Evolutionary conservation across 2,888 invertebrate genomes (phyloP).

Genomic region (Coelogynopora nodosa): DNA sequence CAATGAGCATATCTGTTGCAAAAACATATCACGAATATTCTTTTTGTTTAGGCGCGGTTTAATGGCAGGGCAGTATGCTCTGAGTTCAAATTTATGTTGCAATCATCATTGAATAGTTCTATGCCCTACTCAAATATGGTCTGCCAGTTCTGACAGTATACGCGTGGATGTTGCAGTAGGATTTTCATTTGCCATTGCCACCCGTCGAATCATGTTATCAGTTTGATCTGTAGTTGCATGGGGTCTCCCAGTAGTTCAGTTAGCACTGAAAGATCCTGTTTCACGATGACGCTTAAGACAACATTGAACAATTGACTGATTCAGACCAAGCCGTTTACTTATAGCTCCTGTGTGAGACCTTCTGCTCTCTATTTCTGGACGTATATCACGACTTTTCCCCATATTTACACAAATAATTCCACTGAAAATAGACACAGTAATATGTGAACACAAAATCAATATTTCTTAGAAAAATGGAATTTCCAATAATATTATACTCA

Average conservation of each 20-base stretch:
- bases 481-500: not conserved
- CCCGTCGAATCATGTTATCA: not conserved
- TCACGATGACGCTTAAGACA: not conserved
- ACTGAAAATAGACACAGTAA: not conserved
- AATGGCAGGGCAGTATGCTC: not conserved
- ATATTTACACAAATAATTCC: not conserved
- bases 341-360: not conserved
- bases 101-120: not conserved
- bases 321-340: not conserved
- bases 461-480: not conserved
- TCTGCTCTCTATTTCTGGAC: not conserved
- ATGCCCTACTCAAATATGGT: not conserved
- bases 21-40: not conserved
- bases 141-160: not conserved
- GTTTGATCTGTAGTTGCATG: not conserved
- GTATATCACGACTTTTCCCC: not conserved
- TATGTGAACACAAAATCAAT: not conserved
- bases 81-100: not conserved
- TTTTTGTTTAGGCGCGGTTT: not conserved
- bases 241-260: not conserved
- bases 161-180: not conserved
- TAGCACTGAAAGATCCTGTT: not conserved
- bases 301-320: not conserved
- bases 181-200: not conserved
- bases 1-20: not conserved